phyloP scores from a whole-genome alignment of 2,888 invertebrate species.

The Stictocephala bisonia region DNA sequence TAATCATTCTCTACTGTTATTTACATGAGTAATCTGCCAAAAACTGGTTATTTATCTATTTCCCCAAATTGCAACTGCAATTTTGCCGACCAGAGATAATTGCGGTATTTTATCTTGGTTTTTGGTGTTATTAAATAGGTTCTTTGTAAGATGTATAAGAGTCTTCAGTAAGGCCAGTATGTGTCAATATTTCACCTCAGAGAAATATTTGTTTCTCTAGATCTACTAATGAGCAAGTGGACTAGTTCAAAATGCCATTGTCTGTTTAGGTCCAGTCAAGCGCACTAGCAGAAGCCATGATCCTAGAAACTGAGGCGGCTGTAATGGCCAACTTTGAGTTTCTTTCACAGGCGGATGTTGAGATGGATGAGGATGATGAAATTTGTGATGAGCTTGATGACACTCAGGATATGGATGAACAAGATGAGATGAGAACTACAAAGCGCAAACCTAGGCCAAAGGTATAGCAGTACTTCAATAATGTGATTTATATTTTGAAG shows the following conservation, averaged over 20 bases:
- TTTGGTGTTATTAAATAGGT: too few relatives aligned
- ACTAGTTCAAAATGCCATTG: not conserved
- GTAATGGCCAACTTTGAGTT: conserved; percentile 98
- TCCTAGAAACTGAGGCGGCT: conserved; percentile 87
- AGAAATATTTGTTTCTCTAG: not conserved
- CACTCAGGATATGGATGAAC: conserved; percentile 61
- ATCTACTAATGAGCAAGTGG: not conserved
- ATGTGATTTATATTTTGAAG: too few relatives aligned
- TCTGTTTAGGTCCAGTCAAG: conserved; percentile 67
- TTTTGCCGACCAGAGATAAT: too few relatives aligned
- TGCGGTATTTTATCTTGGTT: too few relatives aligned
- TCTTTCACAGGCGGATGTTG: conserved; percentile 81
- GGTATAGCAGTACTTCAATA: too few relatives aligned
- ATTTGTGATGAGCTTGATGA: conserved; percentile 72
- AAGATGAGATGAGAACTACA: conserved; percentile 52
- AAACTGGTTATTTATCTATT: too few relatives aligned
- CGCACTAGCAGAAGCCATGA: conserved; percentile 79
- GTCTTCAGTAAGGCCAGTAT: too few relatives aligned
- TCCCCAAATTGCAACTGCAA: too few relatives aligned
- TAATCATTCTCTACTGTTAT: too few relatives aligned
- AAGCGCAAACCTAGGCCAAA: conserved; percentile 44
- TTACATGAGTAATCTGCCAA: too few relatives aligned
- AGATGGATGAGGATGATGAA: conserved; percentile 75
- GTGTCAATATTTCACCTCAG: too few relatives aligned
- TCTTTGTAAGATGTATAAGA: too few relatives aligned